phyloP scores from a whole-genome alignment of 2,888 invertebrate species.

The Amphimallon solstitiale region DNA sequence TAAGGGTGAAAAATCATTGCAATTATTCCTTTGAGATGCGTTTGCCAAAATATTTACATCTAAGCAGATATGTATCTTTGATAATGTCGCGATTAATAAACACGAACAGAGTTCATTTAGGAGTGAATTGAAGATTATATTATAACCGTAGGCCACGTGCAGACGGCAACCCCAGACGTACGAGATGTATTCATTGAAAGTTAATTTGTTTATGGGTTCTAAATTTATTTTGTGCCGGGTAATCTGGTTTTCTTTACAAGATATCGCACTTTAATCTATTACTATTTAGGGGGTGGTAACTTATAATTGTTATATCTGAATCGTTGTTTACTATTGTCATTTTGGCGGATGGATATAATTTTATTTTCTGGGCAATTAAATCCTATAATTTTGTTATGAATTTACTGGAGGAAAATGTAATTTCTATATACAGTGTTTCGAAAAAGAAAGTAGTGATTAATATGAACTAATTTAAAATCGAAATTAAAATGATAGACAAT shows the following conservation, averaged over 20 bases:
- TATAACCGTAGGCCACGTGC: conserved; percentile 21
- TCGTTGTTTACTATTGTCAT: no score
- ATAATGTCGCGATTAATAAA: background rate
- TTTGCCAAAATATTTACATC: background rate
- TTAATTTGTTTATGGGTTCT: conserved; percentile 38
- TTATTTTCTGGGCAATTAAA: conserved; percentile 11
- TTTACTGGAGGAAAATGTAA: no score
- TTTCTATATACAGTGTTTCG: background rate
- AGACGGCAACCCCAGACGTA: background rate
- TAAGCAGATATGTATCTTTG: background rate
- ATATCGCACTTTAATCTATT: conserved; percentile 30
- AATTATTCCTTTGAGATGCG: background rate
- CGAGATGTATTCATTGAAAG: conserved; percentile 18
- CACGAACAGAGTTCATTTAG: background rate
- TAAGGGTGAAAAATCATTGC: background rate
- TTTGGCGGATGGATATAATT: background rate
- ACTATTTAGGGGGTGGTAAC: conserved; percentile 21
- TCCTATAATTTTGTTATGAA: background rate
- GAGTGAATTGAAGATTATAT: conserved; percentile 1
- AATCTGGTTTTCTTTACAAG: conserved; percentile 38
- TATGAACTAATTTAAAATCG: no score
- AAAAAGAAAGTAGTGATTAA: no score
- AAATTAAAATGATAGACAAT: no score
- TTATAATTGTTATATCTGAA: background rate
- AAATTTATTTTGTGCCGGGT: conserved; percentile 34